phyloP scores from a whole-genome alignment of 2,888 invertebrate species.

The Tortricodes alternella region DNA sequence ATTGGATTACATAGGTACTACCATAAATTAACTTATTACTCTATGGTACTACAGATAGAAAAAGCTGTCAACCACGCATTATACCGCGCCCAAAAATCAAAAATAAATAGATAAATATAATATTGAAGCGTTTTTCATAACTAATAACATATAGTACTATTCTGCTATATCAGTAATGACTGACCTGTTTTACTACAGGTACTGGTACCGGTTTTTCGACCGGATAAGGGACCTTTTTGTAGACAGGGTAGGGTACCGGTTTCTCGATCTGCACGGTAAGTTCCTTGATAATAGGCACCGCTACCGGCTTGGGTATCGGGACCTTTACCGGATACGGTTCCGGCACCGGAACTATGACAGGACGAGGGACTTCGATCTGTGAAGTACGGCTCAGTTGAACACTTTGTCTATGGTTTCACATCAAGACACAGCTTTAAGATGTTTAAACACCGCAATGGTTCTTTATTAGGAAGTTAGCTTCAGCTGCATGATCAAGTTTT shows the following conservation, averaged over 20 bases:
- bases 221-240: constrained; percentile 87
- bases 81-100: not conserved
- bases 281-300: constrained; percentile 85
- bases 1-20: not conserved
- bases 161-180: constrained; percentile 36
- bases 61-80: constrained; percentile 19
- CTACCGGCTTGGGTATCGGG: constrained; percentile 87
- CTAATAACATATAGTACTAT: not conserved
- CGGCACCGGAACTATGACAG: constrained; percentile 88
- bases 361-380: constrained; percentile 88
- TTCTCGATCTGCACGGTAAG: constrained; percentile 83
- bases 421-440: too few relatives aligned
- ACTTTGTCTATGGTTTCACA: not conserved
- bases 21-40: not conserved
- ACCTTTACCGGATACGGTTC: constrained; percentile 90
- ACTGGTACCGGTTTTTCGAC: constrained; percentile 89
- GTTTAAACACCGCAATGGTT: too few relatives aligned
- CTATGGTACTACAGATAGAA: not conserved
- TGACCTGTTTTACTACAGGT: constrained; percentile 87
- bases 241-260: constrained; percentile 86
- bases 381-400: constrained; percentile 44
- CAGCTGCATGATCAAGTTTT: too few relatives aligned
- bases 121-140: not conserved
- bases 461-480: too few relatives aligned
- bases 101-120: not conserved